A percentile compares a stretch with the other conserved stretches of the same genome.
phyloP scores from a whole-genome alignment of 2,888 invertebrate genomes.

The Epinotia bilunana region DNA sequence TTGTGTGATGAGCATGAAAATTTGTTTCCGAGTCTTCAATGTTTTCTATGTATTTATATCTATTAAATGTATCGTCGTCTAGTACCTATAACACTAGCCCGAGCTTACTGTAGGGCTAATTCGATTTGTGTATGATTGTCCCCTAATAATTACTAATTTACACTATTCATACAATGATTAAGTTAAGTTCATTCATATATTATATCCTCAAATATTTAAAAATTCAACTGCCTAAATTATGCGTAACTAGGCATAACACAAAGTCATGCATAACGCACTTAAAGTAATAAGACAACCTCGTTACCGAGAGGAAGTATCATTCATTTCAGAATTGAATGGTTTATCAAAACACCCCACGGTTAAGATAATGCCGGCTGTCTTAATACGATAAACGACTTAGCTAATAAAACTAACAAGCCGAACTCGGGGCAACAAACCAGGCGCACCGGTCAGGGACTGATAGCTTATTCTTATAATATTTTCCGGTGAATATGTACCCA shows the following conservation, averaged over 20 bases:
- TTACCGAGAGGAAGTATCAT: conserved; percentile 51
- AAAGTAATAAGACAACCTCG: conserved; percentile 37
- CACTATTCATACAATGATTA: no score
- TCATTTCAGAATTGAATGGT: conserved; percentile 67
- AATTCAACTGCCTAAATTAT: conserved; percentile 1
- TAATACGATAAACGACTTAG: conserved; percentile 78
- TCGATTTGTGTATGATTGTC: no score
- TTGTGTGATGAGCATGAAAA: no score
- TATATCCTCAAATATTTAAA: neutral
- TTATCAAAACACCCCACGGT: conserved; percentile 71
- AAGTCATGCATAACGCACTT: conserved; percentile 42
- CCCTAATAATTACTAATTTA: no score
- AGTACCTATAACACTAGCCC: no score
- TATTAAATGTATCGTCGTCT: no score
- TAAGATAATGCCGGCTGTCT: conserved; percentile 69
- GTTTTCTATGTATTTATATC: no score
- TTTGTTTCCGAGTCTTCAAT: no score
- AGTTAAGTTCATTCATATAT: no score
- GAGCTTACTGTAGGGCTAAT: no score
- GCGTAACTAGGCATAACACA: conserved; percentile 17
- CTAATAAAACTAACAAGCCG: conserved; percentile 81
- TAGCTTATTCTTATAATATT: neutral
- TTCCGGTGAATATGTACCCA: no score
- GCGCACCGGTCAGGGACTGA: conserved; percentile 57
- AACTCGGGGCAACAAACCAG: conserved; percentile 71